Evolutionary conservation across 2,888 invertebrate species (phyloP).

Genomic region (Malthinus flaveolus): DNA sequence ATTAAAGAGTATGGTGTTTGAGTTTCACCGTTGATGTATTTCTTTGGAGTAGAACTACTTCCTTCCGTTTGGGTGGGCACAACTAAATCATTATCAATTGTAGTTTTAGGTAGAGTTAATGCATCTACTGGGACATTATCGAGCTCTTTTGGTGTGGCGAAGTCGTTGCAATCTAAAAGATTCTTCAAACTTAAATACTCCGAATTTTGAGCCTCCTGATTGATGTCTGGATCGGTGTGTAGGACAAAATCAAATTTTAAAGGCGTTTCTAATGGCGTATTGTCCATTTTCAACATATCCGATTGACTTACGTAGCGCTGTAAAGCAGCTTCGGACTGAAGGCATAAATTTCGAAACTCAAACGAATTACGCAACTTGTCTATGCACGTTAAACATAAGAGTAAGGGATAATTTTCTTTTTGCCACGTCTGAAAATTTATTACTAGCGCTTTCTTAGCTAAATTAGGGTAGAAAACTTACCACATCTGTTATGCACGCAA

Average conservation of each 20-base stretch:
- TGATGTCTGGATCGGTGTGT: conserved; percentile 35
- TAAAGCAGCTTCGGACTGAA: conserved; percentile 22
- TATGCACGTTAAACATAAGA: conserved; percentile 24
- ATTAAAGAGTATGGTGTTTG: conserved; percentile 29
- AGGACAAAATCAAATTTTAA: conserved; percentile 44
- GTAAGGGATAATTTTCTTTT: conserved; percentile 20
- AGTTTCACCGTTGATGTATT: conserved; percentile 17
- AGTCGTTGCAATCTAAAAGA: conserved; percentile 42
- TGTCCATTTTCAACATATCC: conserved; percentile 18
- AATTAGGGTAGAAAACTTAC: conserved; percentile 8
- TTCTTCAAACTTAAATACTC: conserved; percentile 48
- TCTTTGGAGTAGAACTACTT: not conserved
- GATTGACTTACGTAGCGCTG: conserved; percentile 19
- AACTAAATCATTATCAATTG: not conserved
- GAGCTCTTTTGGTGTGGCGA: conserved; percentile 1
- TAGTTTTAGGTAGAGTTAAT: too few species aligned
- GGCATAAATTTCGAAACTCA: conserved; percentile 26
- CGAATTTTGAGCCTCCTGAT: conserved; percentile 42
- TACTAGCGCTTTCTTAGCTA: too few species aligned
- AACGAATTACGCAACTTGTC: conserved; percentile 26
- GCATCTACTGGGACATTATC: not conserved
- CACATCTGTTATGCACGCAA: conserved; percentile 26
- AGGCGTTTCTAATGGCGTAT: conserved; percentile 37
- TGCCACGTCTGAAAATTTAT: conserved; percentile 21
- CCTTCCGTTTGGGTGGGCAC: too few species aligned